Evolutionary conservation across 1,140 invertebrate genomes (phyloP), one percentile per base, ranked within the genome.

Genomic region (Orius insidiosus): DNA sequence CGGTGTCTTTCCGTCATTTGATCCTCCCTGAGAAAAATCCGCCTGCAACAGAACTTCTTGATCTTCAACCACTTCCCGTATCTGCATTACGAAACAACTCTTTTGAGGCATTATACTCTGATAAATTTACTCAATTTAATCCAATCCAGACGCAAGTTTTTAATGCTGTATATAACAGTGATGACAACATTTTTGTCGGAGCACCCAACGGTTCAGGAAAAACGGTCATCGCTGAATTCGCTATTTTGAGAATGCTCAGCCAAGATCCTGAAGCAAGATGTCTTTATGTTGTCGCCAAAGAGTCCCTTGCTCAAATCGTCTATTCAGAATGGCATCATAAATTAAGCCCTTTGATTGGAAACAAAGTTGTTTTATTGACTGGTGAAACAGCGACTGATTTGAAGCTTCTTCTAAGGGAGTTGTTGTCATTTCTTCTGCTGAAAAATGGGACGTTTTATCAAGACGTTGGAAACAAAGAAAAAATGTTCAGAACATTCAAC

Each of bases 61-160:
- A 99, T 67, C 67, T 98, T 14, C 94, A 99, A 61, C 93, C 95
- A 1, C 64, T 98, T 34, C 94, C 94, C 0, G 80, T 58, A 56
- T 81, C 83, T 0, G 85, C 84, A 6, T 58, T 88, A 6, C 57
- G 89, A 51, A 96, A 97, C 62, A 63, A 75, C 0, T 72, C 76
- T 37, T 97, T 83, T 60, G 92, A 98, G 60, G 64, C 68, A 4
- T 64, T 98, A 4, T 98, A 98, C 57, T 67, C 66, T 3, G 75
- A 88, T 5, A 78, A 78, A 51, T 92, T 97, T 58, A 78, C 78
- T 9, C 87, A 94, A 60, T 98, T 99, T 62, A 99, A 99, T 68
- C 90, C 95, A 0, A 97, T 99, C 52, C 96, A 99, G 62, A 99
- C 96, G 0, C 96, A 99, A 71, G 94, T 98, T 3, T 99, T 99